Percentiles rank a stretch among this genome's conserved stretches.
phyloP scores from a whole-genome alignment of 2,888 invertebrate genomes.

The Lithosia quadra region DNA sequence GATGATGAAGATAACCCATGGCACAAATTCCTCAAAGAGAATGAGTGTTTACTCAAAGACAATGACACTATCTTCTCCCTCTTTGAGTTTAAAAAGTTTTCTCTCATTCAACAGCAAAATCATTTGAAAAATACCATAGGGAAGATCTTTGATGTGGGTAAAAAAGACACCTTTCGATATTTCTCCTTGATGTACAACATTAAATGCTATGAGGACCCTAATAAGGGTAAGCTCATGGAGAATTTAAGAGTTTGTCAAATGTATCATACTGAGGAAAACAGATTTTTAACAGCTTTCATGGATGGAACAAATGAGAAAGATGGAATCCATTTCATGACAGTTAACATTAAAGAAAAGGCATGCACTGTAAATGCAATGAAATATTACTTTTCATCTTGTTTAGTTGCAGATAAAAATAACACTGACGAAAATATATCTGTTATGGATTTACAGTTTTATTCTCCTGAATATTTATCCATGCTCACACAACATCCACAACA shows the following conservation, averaged over 20 bases:
- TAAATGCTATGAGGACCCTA: constrained; percentile 78
- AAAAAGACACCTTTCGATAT: constrained; percentile 88
- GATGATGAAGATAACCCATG: constrained; percentile 92
- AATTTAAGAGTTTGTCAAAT: constrained; percentile 81
- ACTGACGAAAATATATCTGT: constrained; percentile 79
- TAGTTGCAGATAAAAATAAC: constrained; percentile 67
- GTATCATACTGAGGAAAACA: constrained; percentile 79
- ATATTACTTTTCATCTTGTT: constrained; percentile 83
- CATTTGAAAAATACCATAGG: constrained; percentile 89
- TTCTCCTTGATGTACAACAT: constrained; percentile 87
- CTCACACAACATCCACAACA: constrained; percentile 86
- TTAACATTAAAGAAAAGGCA: constrained; percentile 75
- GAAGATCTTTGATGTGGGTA: constrained; percentile 90
- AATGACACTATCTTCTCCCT: constrained; percentile 91
- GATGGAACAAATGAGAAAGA: constrained; percentile 71
- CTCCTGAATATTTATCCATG: constrained; percentile 90
- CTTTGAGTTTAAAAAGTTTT: constrained; percentile 91
- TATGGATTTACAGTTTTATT: constrained; percentile 92
- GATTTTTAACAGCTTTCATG: constrained; percentile 84
- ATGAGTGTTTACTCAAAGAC: constrained; percentile 90
- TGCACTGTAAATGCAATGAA: constrained; percentile 82
- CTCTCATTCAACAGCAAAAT: constrained; percentile 93
- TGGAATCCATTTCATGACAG: constrained; percentile 83
- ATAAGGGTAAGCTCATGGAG: constrained; percentile 57
- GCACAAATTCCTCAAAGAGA: constrained; percentile 91